Evolutionary conservation across 2,797 vertebrate genomes (phyloP).

Genomic region (Sebastes umbrosus): DNA sequence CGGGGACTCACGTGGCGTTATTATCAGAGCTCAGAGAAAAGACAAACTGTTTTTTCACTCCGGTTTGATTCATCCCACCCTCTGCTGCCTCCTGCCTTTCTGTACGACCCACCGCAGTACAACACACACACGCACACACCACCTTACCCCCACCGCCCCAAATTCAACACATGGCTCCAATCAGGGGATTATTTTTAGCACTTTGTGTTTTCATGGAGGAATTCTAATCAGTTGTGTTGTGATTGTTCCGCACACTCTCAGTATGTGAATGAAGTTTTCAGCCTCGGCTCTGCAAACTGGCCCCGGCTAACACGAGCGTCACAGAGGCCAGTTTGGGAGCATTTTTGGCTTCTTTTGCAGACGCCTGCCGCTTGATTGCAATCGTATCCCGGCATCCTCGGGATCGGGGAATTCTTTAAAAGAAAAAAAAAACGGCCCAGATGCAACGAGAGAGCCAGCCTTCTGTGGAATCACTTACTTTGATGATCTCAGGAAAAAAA

Average conservation of each 20-base stretch:
- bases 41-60: slow-evolving; percentile 81
- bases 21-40: slow-evolving; percentile 84
- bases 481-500: slow-evolving; percentile 70
- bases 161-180: slow-evolving; percentile 83
- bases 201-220: slow-evolving; percentile 72
- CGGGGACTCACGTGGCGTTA: slow-evolving; percentile 78
- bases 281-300: slow-evolving; percentile 27
- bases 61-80: slow-evolving; percentile 77
- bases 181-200: slow-evolving; percentile 84
- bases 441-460: slow-evolving; percentile 57
- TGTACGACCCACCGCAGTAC: slow-evolving; percentile 64
- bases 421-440: slow-evolving; percentile 42
- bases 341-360: slow-evolving; percentile 39
- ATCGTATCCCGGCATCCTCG: slow-evolving; percentile 56
- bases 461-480: slow-evolving; percentile 76
- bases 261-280: slow-evolving; percentile 37
- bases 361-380: slow-evolving; percentile 62
- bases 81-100: slow-evolving; percentile 56
- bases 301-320: background rate
- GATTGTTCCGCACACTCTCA: slow-evolving; percentile 55
- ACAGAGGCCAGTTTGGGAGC: slow-evolving; percentile 20
- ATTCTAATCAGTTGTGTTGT: slow-evolving; percentile 73
- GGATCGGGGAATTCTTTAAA: slow-evolving; percentile 60
- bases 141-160: slow-evolving; percentile 43
- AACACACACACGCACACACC: slow-evolving; percentile 22